Conservation (phyloP, 2,797 vertebrate genomes). For the Neopelma chrysocephalum region DNA sequence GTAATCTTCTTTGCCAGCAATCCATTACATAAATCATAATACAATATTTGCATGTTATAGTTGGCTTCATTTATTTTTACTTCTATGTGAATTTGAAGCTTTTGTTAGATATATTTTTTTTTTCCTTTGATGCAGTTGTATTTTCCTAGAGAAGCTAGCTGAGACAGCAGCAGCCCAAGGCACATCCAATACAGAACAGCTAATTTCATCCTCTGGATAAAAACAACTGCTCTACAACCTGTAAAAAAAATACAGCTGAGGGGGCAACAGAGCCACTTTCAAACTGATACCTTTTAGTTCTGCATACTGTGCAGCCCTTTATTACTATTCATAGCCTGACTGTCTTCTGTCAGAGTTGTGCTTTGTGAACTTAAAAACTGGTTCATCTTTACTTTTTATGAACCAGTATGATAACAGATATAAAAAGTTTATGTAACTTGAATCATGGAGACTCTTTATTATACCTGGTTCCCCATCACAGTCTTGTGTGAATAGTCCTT, state of each 20-base stretch:
- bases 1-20: conserved; percentile 48
- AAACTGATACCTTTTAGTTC: neutral
- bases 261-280: neutral
- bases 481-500: neutral
- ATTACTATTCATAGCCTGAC: neutral
- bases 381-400: neutral
- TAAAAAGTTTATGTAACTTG: neutral
- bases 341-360: neutral
- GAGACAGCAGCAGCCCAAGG: conserved; percentile 6
- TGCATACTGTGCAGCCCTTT: neutral
- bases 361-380: neutral
- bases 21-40: conserved; percentile 40
- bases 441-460: neutral
- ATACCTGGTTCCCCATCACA: neutral
- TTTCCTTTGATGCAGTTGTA: neutral
- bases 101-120: neutral
- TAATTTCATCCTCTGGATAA: conserved; percentile 5
- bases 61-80: conserved; percentile 47
- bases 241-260: neutral
- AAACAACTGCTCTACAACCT: neutral
- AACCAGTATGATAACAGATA: neutral
- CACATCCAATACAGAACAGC: neutral
- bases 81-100: neutral
- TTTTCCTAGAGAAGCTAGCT: neutral
- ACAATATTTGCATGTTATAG: conserved; percentile 37